Conservation (phyloP, 30 jellyfish, hydroid and myxozoan genomes). For the Aurelia coerulea region DNA sequence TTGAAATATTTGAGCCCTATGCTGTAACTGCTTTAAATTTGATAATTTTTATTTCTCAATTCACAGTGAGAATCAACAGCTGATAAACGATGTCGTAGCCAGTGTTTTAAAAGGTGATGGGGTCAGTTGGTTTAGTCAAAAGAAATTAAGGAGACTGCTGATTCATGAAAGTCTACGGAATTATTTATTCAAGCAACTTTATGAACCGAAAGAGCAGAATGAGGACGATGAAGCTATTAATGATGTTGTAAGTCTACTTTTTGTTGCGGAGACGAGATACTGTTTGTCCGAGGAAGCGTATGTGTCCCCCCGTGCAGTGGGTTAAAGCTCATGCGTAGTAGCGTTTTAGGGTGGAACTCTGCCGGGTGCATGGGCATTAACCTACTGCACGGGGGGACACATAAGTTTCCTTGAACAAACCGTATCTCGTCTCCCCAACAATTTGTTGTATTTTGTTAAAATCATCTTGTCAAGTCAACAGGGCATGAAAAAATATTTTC, state of each 20-base stretch:
- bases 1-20: too few relatives aligned
- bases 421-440: not conserved
- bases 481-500: too few relatives aligned
- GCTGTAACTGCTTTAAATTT: too few relatives aligned
- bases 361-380: too few relatives aligned
- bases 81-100: constrained; percentile 82
- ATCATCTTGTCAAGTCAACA: too few relatives aligned
- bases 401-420: too few relatives aligned
- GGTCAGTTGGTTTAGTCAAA: constrained; percentile 91
- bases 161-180: constrained; percentile 80
- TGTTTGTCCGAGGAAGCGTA: not conserved
- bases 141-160: constrained; percentile 73
- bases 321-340: too few relatives aligned
- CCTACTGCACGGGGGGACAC: too few relatives aligned
- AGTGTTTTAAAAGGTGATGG: constrained; percentile 88
- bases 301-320: too few relatives aligned
- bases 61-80: constrained; percentile 89
- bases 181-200: constrained; percentile 80
- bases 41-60: too few relatives aligned
- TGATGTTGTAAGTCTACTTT: constrained; percentile 68
- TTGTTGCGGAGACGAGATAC: not conserved
- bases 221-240: constrained; percentile 60
- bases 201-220: constrained; percentile 58
- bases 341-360: too few relatives aligned
- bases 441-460: too few relatives aligned